Conservation (phyloP, 2,888 invertebrate species). For the Mantis religiosa region DNA sequence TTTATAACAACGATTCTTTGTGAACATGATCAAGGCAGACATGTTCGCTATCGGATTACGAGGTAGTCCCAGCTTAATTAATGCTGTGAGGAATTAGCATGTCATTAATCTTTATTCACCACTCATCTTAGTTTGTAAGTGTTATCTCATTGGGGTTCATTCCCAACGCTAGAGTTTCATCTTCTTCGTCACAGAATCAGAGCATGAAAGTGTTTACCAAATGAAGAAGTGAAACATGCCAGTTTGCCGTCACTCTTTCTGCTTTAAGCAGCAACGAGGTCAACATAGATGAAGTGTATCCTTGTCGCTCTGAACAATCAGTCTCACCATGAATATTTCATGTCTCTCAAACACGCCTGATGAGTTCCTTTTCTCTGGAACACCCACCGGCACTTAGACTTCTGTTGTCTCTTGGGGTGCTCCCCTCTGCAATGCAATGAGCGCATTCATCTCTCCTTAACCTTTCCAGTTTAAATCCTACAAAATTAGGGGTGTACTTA, state of each 20-base stretch:
- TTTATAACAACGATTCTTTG: no score
- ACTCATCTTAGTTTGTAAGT: no score
- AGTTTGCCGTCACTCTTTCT: not conserved
- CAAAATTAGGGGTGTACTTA: not conserved
- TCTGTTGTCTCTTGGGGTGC: not conserved
- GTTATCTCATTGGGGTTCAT: no score
- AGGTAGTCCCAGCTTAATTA: no score
- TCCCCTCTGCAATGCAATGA: not conserved
- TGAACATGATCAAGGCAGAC: no score
- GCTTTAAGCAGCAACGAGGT: not conserved
- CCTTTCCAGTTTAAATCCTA: not conserved
- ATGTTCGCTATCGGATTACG: no score
- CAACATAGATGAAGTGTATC: not conserved
- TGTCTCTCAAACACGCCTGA: not conserved
- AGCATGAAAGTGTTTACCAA: no score
- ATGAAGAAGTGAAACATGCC: not conserved
- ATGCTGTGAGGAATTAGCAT: no score
- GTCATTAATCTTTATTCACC: no score
- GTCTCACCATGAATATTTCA: not conserved
- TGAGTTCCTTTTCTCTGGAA: not conserved
- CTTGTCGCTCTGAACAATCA: not conserved
- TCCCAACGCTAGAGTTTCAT: no score
- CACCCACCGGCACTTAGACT: not conserved
- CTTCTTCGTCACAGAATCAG: no score
- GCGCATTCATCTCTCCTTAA: not conserved